Conservation (phyloP, 2,888 invertebrate genomes). For the Sinotaia quadrata region DNA sequence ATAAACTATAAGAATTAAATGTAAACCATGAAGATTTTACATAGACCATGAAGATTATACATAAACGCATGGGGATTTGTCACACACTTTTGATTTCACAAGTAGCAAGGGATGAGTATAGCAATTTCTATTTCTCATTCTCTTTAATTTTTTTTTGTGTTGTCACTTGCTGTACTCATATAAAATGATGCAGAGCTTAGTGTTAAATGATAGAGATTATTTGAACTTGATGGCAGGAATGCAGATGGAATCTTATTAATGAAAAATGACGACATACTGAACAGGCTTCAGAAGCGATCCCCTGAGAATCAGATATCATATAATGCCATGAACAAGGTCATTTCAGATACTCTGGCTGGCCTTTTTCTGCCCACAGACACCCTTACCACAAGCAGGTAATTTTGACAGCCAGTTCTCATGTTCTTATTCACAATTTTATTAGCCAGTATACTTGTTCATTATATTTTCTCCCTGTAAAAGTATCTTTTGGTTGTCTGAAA, state of each 20-base stretch:
- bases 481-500: neutral
- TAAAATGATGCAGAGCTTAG: neutral
- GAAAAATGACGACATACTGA: conserved; percentile 64
- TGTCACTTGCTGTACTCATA: neutral
- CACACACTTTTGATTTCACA: too few species aligned
- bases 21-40: too few species aligned
- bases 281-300: conserved; percentile 44
- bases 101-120: too few species aligned
- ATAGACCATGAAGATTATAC: too few species aligned
- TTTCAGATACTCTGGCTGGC: conserved; percentile 61
- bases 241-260: conserved; percentile 63
- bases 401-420: too few species aligned
- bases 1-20: too few species aligned
- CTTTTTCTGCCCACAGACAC: conserved; percentile 66
- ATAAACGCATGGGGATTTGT: too few species aligned
- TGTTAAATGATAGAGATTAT: too few species aligned
- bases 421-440: too few species aligned
- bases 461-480: neutral
- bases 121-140: too few species aligned
- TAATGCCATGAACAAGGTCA: conserved; percentile 59
- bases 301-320: conserved; percentile 46
- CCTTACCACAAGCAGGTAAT: conserved; percentile 54
- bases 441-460: too few species aligned
- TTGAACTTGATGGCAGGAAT: conserved; percentile 43
- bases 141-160: neutral